Evolutionary conservation across 1,140 invertebrate species (phyloP), one percentile per base, ranked within the genome.

Genomic region (Calephelis nemesis): DNA sequence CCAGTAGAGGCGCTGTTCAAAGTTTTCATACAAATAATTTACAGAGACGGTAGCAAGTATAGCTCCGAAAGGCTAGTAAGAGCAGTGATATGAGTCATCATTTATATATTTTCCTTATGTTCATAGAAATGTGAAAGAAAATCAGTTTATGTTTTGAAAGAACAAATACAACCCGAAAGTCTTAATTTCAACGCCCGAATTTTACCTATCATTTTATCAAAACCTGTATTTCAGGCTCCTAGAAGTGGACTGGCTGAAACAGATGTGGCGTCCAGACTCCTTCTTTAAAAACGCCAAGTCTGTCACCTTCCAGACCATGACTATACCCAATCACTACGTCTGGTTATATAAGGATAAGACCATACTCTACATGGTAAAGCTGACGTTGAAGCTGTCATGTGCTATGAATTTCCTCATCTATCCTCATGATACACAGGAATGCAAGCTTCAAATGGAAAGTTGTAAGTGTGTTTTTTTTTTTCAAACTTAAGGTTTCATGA

Each of bases 331-430:
- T 91, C 97, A 98, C 82, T 97, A 97, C 75, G 94, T 97, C 74
- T 97, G 96, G 96, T 88, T 97, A 10, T 97, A 97, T 84, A 97
- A 97, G 84, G 96, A 97, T 81, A 97, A 97, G 87, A 97, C 96
- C 1, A 97, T 97, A 66, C 88, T 97, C 0, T 97, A 97, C 79
- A 97, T 97, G 96, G 96, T 97, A 50, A 97, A 97, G 93, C 88
- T 98, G 68, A 98, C 96, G 0, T 82, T 98, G 40, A 95, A 94
- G 74, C 86, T 98, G 10, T 97, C 96, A 5, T 98, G 97, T 79
- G 96, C 96, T 7, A 98, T 98, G 97, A 97, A 97, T 85, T 98
- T 97, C 90, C 94, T 97, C 78, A 96, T 97, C 67, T 98, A 98
- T 84, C 97, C 97, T 0, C 97, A 98, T 78, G 97, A 98, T 80